Evolutionary conservation across 2,888 invertebrate genomes (phyloP).

Genomic region (Parnassius mnemosyne): DNA sequence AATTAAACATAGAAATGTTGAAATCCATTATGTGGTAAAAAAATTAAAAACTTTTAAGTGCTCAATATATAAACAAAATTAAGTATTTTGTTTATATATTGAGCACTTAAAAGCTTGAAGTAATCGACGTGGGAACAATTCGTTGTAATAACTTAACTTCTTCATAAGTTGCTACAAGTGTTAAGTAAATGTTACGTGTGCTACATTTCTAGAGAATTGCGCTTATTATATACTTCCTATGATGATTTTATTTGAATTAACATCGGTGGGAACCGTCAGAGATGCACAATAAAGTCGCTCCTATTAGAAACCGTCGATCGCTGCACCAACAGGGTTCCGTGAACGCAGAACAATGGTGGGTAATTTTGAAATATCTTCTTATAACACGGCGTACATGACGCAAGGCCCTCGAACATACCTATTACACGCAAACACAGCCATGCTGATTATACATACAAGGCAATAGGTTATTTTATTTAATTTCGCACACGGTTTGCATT

Average conservation of each 20-base stretch:
- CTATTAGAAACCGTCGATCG: constrained; percentile 61
- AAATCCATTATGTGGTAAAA: no score
- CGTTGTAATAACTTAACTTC: background rate
- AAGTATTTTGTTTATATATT: no score
- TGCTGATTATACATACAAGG: constrained; percentile 59
- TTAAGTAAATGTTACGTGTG: constrained; percentile 34
- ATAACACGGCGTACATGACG: constrained; percentile 70
- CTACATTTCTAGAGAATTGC: constrained; percentile 42
- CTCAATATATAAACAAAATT: constrained; percentile 3
- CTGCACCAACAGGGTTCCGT: constrained; percentile 62
- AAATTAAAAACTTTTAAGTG: background rate
- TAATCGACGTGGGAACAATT: constrained; percentile 11
- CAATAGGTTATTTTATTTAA: constrained; percentile 49
- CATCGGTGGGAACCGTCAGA: constrained; percentile 57
- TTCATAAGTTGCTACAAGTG: constrained; percentile 13
- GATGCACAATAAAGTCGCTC: constrained; percentile 63
- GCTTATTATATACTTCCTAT: constrained; percentile 46
- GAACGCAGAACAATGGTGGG: constrained; percentile 76
- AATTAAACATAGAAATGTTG: no score
- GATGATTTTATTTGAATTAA: constrained; percentile 46
- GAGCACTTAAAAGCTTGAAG: background rate
- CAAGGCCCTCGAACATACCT: constrained; percentile 51
- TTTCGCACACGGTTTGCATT: constrained; percentile 41
- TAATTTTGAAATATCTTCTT: constrained; percentile 76
- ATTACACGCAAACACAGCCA: constrained; percentile 40